Evolutionary conservation across 2,113 vertebrate species (phyloP).

Genomic region (Uria aalge): DNA sequence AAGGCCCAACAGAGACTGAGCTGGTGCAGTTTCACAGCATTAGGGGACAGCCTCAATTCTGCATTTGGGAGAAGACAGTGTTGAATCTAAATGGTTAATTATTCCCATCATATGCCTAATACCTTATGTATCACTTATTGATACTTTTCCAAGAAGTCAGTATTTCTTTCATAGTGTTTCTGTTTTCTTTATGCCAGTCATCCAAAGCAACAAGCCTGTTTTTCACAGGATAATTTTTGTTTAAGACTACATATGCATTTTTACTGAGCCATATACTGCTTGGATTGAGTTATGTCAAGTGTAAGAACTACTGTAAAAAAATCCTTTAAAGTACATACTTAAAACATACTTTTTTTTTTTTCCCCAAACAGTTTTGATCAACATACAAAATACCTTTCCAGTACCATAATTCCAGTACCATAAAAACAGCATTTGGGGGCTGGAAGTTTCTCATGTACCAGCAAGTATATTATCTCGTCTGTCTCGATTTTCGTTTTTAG

Average conservation of each 20-base stretch:
- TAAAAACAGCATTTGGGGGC: background rate
- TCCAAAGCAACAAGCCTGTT: background rate
- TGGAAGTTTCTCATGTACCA: background rate
- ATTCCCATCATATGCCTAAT: background rate
- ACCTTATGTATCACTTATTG: background rate
- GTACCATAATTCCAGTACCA: background rate
- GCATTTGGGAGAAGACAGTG: background rate
- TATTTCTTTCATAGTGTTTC: background rate
- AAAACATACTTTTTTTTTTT: background rate
- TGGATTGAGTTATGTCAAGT: background rate
- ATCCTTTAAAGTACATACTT: background rate
- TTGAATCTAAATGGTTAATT: background rate
- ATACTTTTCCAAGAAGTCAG: background rate
- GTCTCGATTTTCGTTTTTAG: background rate
- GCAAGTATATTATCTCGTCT: background rate
- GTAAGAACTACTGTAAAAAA: background rate
- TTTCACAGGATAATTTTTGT: background rate
- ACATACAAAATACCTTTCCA: background rate
- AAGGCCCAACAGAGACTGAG: background rate
- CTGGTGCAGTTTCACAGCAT: background rate
- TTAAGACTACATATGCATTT: background rate
- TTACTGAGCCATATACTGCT: background rate
- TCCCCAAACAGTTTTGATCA: background rate
- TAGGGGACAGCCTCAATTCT: background rate
- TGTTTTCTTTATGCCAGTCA: background rate